Evolutionary conservation across 2,113 vertebrate species (phyloP), one percentile per base, ranked within the genome.

Genomic region (Hemicordylus capensis): DNA sequence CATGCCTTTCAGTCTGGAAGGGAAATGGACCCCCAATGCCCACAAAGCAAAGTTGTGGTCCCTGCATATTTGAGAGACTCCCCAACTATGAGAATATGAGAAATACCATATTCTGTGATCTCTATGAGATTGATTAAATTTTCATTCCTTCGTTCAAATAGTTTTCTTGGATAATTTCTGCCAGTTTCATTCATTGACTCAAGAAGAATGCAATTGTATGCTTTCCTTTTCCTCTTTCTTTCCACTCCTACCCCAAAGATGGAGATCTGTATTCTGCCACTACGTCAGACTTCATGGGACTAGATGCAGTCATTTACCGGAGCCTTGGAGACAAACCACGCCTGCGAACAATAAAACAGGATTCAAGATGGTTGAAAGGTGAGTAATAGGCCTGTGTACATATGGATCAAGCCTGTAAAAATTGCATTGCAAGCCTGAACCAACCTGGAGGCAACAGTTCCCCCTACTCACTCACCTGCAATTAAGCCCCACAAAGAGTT

Each of bases 111-210:
- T 80, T 87, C 44, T 59, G 89, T 39, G 44, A 80, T 80, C 59
- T 67, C 89, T 74, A 85, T 94, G 89, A 69, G 82, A 83, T 89
- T 56, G 31, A 83, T 58, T 77, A 74, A 88, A 81, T 90, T 89
- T 77, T 64, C 58, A 59, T 48, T 94, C 73, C 81, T n/a, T n/a
- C n/a, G n/a, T n/a, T n/a, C n/a, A n/a, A 87, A 84, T 85, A 3
- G 3, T 87, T 61, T 77, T 82, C 42, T 59, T 81, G 61, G 74
- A 81, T 91, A 22, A 81, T 80, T 94, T 92, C 42, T 42, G 88
- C 87, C 93, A 81, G 91, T 87, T 80, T 34, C 44, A 82, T 81
- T 93, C 86, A 81, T 93, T 90, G 87, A 89, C 79, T 92, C 73
- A 69, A 88, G 72, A 48, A 31, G 83, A 80, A 92, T 78, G 39